Evolutionary conservation across 2,888 invertebrate species (phyloP).

Genomic region (Troides aeacus): DNA sequence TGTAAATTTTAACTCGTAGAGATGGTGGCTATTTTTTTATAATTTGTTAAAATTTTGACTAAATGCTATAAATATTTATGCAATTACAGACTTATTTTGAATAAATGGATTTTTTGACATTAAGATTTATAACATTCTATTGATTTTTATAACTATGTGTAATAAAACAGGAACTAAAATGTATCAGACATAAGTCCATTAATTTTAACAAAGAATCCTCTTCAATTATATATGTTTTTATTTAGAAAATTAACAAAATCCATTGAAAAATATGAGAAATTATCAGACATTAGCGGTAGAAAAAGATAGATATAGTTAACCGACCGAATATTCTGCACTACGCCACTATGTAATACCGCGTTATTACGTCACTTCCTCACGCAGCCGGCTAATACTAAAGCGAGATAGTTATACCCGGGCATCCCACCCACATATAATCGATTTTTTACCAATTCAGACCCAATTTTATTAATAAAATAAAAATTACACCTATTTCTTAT

Average conservation of each 20-base stretch:
- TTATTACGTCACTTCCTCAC: constrained; percentile 61
- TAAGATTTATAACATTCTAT: background rate
- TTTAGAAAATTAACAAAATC: constrained; percentile 23
- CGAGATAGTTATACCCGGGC: constrained; percentile 49
- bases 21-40: no score
- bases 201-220: background rate
- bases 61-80: background rate
- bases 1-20: no score
- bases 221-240: constrained; percentile 7
- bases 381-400: constrained; percentile 62
- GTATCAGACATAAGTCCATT: background rate
- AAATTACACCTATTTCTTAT: constrained; percentile 39
- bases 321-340: constrained; percentile 52
- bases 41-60: no score
- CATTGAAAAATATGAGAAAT: constrained; percentile 34
- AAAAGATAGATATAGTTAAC: constrained; percentile 53
- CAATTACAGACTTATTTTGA: background rate
- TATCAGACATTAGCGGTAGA: constrained; percentile 42
- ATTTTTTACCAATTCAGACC: constrained; percentile 68
- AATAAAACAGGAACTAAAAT: background rate
- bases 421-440: constrained; percentile 78
- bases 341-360: constrained; percentile 50
- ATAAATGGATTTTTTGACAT: background rate
- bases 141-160: background rate
- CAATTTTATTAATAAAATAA: constrained; percentile 44